Evolutionary conservation across 2,888 invertebrate species (phyloP).

Genomic region (Callyntrura guangdongensis): DNA sequence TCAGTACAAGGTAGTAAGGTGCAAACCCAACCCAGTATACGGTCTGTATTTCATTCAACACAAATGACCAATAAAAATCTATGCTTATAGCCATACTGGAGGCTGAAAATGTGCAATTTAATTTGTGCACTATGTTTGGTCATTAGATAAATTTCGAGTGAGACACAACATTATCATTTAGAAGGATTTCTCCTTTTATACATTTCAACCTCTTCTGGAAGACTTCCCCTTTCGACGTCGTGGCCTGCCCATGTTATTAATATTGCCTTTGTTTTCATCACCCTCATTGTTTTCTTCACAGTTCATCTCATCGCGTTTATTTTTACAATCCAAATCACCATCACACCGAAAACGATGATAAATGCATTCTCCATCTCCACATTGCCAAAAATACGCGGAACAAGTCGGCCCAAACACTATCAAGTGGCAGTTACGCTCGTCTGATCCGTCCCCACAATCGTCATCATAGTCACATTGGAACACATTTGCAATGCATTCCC

Average conservation of each 20-base stretch:
- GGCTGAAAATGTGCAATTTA: neutral
- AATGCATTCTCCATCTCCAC: conserved; percentile 69
- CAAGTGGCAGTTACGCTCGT: conserved; percentile 42
- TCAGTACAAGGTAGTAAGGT: too few species aligned
- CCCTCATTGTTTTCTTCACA: conserved; percentile 32
- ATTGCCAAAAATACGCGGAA: conserved; percentile 54
- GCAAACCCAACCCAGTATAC: too few species aligned
- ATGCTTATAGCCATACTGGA: neutral
- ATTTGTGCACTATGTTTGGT: neutral
- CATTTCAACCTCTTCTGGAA: conserved; percentile 7
- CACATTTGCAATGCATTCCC: conserved; percentile 57
- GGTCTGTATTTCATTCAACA: neutral
- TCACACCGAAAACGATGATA: conserved; percentile 62
- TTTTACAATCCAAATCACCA: conserved; percentile 57
- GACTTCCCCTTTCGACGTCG: neutral
- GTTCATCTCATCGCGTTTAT: conserved; percentile 57
- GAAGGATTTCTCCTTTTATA: neutral
- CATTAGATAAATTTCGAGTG: neutral
- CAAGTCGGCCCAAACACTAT: conserved; percentile 12
- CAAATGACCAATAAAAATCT: neutral
- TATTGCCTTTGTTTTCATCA: conserved; percentile 8
- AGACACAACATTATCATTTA: conserved; percentile 3
- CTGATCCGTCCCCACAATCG: conserved; percentile 63
- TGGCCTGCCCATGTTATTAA: neutral
- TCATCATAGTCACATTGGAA: conserved; percentile 60